These are phyloP conservation scores for Zaprionus obscuricornis DNA, from an alignment of 2,888 invertebrate species.

Conservation along the genomic window DNA sequence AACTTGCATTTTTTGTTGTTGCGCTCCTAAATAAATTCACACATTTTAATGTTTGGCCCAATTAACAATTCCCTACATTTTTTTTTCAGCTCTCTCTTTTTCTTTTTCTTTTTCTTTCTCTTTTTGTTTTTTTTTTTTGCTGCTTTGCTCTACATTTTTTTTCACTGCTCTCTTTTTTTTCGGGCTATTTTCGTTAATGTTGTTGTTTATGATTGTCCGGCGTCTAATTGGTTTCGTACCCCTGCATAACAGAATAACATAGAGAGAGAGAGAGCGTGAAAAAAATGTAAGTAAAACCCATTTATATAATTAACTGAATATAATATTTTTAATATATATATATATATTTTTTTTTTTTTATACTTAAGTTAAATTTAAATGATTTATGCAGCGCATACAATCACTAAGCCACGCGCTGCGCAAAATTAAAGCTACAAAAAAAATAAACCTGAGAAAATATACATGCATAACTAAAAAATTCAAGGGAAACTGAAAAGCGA, in stretches of 20 bases:
- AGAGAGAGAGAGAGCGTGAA: too few species aligned
- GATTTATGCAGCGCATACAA: too few species aligned
- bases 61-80: conserved; percentile 32
- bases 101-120: background rate
- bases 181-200: conserved; percentile 18
- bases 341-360: too few species aligned
- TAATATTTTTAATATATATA: too few species aligned
- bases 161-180: background rate
- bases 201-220: conserved; percentile 32
- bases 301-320: conserved; percentile 35
- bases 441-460: too few species aligned
- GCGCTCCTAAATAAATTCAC: conserved; percentile 47
- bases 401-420: too few species aligned
- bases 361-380: too few species aligned
- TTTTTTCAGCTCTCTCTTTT: background rate
- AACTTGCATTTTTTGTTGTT: conserved; percentile 33
- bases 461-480: too few species aligned
- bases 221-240: conserved; percentile 25
- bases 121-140: background rate
- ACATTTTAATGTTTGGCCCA: conserved; percentile 58
- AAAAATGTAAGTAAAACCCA: conserved; percentile 6
- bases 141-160: too few species aligned
- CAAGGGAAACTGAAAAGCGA: too few species aligned
- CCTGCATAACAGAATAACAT: too few species aligned
- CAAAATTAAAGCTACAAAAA: too few species aligned